Base-by-base conservation (phyloP, 2,888 invertebrate species). In the Cataglyphis altisquamis region DNA sequence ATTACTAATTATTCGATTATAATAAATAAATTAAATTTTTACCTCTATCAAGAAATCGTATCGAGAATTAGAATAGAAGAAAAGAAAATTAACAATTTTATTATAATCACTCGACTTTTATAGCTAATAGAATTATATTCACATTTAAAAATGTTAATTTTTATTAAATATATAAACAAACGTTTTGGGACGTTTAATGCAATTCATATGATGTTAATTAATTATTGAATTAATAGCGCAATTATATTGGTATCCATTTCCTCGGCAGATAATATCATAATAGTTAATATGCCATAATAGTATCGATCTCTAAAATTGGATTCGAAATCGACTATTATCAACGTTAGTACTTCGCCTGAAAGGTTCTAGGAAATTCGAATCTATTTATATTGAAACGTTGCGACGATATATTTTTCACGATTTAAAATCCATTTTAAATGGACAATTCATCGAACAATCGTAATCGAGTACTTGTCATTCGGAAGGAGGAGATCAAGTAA, bases 401-500 rank as follows among this genome's bases (percentile, higher is more conserved):
- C 39, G 55, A 10, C 32, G 41, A 45, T 55, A 67, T 55, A 57
- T 67, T 77, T 67, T 29, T 29, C 41, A n/a, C 67, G 52, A 36
- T 21, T 21, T 80, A 80, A 80, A 80, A 70, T 60, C 60, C 70
- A 18, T 41, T 70, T 45, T 80, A 70, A 70, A 80, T 60, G 60
- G 18, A 52, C 60, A 45, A 36, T 6, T 57, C 78, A 25, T 70
- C 21, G 45, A 36, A 60, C 60, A 4, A 32, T 60, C 60, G 18
- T 60, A 2, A n/a, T 45, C 41, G 21, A 21, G 9, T 41, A 32
- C 60, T 60, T 70, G 78, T 60, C 57, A 70, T 60, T 70, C 60
- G 60, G n/a, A 80, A 80, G 70, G 60, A 70, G 45, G 45, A 78
- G 83, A 74, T 78, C 83, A 57, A 80, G 74, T 72, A 80, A 80